Percentiles rank a stretch among this genome's conserved stretches.
Evolutionary conservation across 2,113 vertebrate species (phyloP).

Genomic region (Fregata magnificens): DNA sequence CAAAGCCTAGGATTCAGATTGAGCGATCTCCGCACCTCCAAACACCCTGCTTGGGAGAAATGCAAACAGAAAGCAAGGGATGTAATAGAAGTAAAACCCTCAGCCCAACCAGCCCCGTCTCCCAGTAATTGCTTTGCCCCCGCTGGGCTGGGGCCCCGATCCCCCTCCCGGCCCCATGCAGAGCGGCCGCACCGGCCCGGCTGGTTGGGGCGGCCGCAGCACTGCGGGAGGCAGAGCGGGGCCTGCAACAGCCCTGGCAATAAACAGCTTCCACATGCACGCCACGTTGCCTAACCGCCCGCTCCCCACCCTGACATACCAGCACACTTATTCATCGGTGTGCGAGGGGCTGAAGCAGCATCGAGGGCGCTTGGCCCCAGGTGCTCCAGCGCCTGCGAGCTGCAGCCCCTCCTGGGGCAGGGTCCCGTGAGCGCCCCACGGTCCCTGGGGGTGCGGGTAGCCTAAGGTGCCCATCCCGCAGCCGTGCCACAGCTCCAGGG

Average conservation of each 20-base stretch:
- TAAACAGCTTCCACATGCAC: slow-evolving; percentile 23
- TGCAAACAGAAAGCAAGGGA: not conserved
- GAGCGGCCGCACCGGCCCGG: not conserved
- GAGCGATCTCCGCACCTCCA: rapidly evolving
- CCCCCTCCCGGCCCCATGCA: not conserved
- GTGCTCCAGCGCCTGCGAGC: rapidly evolving
- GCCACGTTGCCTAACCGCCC: not conserved
- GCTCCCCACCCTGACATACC: not conserved
- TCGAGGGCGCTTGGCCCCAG: rapidly evolving
- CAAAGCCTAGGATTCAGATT: not conserved
- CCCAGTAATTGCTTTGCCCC: not conserved
- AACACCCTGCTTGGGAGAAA: not conserved
- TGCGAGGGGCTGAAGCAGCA: rapidly evolving
- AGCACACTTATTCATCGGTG: not conserved
- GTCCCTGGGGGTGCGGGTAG: not conserved
- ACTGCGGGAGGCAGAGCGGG: not conserved
- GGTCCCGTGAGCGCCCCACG: rapidly evolving
- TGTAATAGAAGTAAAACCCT: not conserved
- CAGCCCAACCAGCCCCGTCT: not conserved
- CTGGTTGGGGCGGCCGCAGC: not conserved
- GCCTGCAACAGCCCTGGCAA: not conserved
- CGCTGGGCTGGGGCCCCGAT: not conserved
- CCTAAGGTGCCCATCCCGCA: rapidly evolving
- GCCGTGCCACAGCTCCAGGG: not conserved
- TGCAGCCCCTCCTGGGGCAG: not conserved